These are phyloP conservation scores for Heliothis peltigera DNA, from an alignment of 2,888 invertebrate species.

Conservation along the genomic window DNA sequence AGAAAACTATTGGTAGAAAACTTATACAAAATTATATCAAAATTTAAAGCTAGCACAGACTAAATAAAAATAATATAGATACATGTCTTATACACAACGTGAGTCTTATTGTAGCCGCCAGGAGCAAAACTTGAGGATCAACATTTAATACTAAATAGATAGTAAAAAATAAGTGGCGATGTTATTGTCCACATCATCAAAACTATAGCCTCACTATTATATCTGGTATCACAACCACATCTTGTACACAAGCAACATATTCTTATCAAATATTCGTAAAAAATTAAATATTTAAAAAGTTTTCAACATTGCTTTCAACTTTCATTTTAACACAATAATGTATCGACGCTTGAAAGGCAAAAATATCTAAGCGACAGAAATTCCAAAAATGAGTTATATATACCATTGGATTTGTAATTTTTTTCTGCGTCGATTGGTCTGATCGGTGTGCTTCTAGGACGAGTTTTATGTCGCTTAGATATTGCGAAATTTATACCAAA, in stretches of 20 bases:
- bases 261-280: constrained; percentile 44
- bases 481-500: too few species aligned
- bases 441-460: too few species aligned
- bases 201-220: constrained; percentile 62
- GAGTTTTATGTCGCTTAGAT: too few species aligned
- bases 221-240: constrained; percentile 62
- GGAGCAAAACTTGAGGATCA: constrained; percentile 51
- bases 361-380: too few species aligned
- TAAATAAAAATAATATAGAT: constrained; percentile 64
- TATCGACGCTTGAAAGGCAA: too few species aligned
- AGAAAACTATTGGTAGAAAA: constrained; percentile 63
- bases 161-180: constrained; percentile 52
- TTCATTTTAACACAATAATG: too few species aligned
- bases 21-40: constrained; percentile 68
- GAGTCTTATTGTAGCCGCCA: constrained; percentile 58
- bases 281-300: constrained; percentile 31
- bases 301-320: constrained; percentile 35
- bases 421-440: too few species aligned
- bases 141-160: constrained; percentile 47
- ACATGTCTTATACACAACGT: constrained; percentile 48
- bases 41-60: constrained; percentile 82
- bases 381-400: too few species aligned
- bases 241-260: constrained; percentile 60
- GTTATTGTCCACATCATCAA: constrained; percentile 36
- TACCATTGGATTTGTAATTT: too few species aligned